These are phyloP conservation scores for Notothenia coriiceps DNA, from an alignment of 2,113 vertebrate species.

Conservation along the genomic window DNA sequence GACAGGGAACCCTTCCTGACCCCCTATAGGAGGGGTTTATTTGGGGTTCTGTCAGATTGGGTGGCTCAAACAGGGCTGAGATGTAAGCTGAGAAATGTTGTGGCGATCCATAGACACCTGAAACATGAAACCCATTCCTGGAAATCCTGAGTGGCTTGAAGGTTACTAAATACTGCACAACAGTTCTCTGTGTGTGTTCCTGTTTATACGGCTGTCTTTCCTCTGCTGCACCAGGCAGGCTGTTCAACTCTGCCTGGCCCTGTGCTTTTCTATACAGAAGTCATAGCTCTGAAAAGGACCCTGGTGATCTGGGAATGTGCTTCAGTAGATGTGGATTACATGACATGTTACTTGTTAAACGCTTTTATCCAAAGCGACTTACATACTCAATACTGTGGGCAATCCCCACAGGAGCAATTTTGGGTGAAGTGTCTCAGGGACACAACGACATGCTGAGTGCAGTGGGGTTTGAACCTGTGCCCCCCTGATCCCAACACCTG, in stretches of 20 bases:
- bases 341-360: too few species aligned
- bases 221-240: background rate
- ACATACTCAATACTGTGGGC: too few species aligned
- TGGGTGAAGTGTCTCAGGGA: too few species aligned
- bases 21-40: slow-evolving; percentile 42
- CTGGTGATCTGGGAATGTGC: slow-evolving; percentile 24
- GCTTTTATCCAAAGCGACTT: too few species aligned
- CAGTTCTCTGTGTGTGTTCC: background rate
- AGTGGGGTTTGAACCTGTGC: too few species aligned
- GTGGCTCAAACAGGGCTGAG: slow-evolving; percentile 41
- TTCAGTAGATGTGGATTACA: slow-evolving; percentile 2
- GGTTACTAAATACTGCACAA: slow-evolving; percentile 25
- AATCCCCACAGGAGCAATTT: too few species aligned
- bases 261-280: background rate
- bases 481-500: too few species aligned
- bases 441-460: too few species aligned
- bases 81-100: slow-evolving; percentile 64
- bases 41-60: slow-evolving; percentile 49
- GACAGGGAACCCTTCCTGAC: slow-evolving; percentile 7
- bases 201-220: background rate
- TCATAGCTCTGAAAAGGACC: slow-evolving; percentile 3
- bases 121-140: slow-evolving; percentile 71
- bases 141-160: slow-evolving; percentile 31
- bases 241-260: background rate
- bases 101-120: slow-evolving; percentile 51